Evolutionary conservation across 2,888 invertebrate genomes (phyloP), one percentile per base, ranked within the genome.

Genomic region (Melinaea marsaeus): DNA sequence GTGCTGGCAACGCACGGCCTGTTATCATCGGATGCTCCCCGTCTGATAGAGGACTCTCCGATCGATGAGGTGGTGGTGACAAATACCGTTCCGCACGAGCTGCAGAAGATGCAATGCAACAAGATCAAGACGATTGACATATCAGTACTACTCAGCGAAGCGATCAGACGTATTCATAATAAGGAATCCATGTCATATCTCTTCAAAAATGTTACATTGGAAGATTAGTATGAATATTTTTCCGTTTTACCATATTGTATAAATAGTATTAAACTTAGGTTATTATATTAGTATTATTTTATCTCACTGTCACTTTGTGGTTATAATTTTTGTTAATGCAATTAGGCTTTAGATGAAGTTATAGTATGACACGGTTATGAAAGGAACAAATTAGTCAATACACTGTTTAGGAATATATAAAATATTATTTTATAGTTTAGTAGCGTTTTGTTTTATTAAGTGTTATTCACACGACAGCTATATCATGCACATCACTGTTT

Each of bases 11-110:
- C 99, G 9, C 99, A 99, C 81, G 99, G 99, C 1, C 91, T 99
- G 35, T 92, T 99, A 13, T 98, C 98, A 9, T 97, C 97, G 0
- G 99, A 99, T 90, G 99, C 99, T 2, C 99, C 99, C 0, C 93
- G 96, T 62, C 93, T 98, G 58, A 96, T 99, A 72, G 99, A 99
- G 78, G 97, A 98, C 81, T 99, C 99, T 0, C 95, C 96, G 5
- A 99, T 99, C 71, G 99, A 99, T 89, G 99, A 99, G 92, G 97
- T 99, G 54, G 99, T 99, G n/a, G 99, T 99, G 58, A 99, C 99
- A 61, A 99, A 99, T 88, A 99, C 99, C 6, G 98, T 99, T 71
- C 99, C 99, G 7, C 99, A 99, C 81, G 99, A 99, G 80, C 92
- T 98, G 22, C 99, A 99, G 90, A 99, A 99, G 88, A 95, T 99